A percentile compares a stretch with the other conserved stretches of the same genome.
Evolutionary conservation across 1,140 invertebrate genomes (phyloP).

Genomic region (Drusus annulatus): DNA sequence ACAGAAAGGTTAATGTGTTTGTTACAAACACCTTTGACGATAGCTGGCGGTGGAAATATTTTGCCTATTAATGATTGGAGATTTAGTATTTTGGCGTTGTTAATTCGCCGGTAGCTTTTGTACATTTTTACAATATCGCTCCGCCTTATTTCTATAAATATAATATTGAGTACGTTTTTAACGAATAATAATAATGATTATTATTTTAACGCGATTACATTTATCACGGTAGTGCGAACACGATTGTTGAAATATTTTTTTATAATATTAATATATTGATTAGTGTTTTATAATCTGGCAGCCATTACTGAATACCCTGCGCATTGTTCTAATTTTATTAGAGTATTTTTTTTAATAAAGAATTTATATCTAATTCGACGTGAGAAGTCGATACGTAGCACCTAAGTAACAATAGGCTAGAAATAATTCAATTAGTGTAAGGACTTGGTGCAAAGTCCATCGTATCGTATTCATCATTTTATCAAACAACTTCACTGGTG

Average conservation of each 20-base stretch:
- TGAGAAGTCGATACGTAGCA: too few species aligned
- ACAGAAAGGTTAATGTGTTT: too few species aligned
- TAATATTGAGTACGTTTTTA: slow-evolving; percentile 14
- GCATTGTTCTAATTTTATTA: slow-evolving; percentile 10
- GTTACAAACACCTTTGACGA: too few species aligned
- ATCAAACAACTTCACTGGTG: too few species aligned
- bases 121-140: slow-evolving; percentile 48
- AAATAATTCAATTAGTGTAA: too few species aligned
- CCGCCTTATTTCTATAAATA: slow-evolving; percentile 38
- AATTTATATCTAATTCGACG: too few species aligned
- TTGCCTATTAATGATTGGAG: neutral
- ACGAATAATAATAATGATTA: slow-evolving; percentile 18
- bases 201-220: neutral
- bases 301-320: neutral
- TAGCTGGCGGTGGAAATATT: too few species aligned
- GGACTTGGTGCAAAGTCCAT: too few species aligned
- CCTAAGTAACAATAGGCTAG: too few species aligned
- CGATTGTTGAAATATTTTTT: slow-evolving; percentile 39
- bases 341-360: slow-evolving; percentile 8
- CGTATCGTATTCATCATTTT: too few species aligned
- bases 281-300: slow-evolving; percentile 14
- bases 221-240: slow-evolving; percentile 18
- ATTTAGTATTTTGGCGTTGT: neutral
- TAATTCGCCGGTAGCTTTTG: slow-evolving; percentile 46
- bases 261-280: slow-evolving; percentile 35